These are phyloP conservation scores for Ellobius talpinus DNA, from an alignment of 2,113 vertebrate genomes.

Conservation along the genomic window DNA sequence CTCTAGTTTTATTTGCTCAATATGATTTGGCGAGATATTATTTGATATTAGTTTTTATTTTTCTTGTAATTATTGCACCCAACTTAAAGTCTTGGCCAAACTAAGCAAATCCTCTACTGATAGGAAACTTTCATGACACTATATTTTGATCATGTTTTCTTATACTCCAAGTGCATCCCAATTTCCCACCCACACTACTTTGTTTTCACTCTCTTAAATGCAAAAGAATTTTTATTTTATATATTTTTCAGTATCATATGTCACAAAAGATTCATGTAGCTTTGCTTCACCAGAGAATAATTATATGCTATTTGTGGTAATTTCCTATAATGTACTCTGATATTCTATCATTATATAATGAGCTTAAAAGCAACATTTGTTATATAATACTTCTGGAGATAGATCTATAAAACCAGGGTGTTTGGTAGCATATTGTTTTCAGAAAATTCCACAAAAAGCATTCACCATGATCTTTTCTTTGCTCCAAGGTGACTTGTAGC, in stretches of 20 bases:
- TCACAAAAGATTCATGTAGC: background rate
- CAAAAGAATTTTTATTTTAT: background rate
- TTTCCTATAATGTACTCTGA: background rate
- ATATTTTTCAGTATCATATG: background rate
- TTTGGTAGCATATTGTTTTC: too few relatives aligned
- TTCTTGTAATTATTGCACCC: too few relatives aligned
- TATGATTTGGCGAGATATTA: background rate
- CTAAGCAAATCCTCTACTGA: background rate
- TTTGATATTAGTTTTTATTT: background rate
- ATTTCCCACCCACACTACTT: fast-evolving
- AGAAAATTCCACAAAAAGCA: background rate
- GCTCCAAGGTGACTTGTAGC: background rate
- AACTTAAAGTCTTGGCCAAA: background rate
- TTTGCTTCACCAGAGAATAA: background rate
- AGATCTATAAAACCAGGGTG: too few relatives aligned
- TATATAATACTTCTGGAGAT: background rate
- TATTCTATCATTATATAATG: background rate
- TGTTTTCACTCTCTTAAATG: background rate
- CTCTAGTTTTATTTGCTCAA: background rate
- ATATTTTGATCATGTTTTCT: background rate
- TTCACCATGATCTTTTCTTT: too few relatives aligned
- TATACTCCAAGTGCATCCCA: background rate
- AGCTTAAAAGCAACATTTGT: background rate
- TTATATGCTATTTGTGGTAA: background rate
- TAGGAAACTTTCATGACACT: background rate